Base-by-base conservation (phyloP, 1,140 invertebrate genomes). In the Arctopsyche grandis region DNA sequence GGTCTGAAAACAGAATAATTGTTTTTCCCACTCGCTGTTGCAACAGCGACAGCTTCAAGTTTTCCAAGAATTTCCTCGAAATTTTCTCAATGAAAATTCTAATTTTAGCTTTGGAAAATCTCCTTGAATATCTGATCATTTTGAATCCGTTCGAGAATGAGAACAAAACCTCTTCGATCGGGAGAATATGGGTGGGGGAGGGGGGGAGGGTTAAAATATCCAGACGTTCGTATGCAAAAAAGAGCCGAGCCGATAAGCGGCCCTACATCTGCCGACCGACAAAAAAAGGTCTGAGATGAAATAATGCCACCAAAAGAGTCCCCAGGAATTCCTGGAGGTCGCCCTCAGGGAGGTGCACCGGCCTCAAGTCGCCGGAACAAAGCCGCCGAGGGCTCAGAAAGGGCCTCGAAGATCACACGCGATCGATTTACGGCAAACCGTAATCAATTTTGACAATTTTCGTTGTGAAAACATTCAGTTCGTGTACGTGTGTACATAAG, bases 271-370 rank as follows among this genome's bases (percentile, higher is more conserved):
- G 69, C 69, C 69, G 69, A 43, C 69, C 38, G 38, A n/a, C 69
- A 43, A 70, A 70, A 70, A 70, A 70, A 10, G n/a, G 26, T 70
- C 69, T 43, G 26, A 70, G 69, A 70, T 70, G 69, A 70, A 70
- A 70, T 70, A 38, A 70, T 70, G 69, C 69, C 69, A 70, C 69
- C 69, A 21, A 70, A 70, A 70, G 69, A 43, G 69, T 44, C 24
- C 26, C 38, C 24, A 70, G 69, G 69, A 70, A 70, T 70, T 70
- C 69, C 69, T 70, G 69, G 69, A 70, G 69, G 24, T 70, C 69
- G 69, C 22, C 38, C 22, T 52, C 16, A 12, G 19, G 9, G 69
- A 70, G 69, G 69, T 70, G 24, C 69, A 70, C 24, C 69, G 26
- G 26, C 69, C 69, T 44, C 19, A 26, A 19, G 26, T 70, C 69